Evolutionary conservation across 2,113 vertebrate genomes (phyloP).

Genomic region (Tachysurus fulvidraco): DNA sequence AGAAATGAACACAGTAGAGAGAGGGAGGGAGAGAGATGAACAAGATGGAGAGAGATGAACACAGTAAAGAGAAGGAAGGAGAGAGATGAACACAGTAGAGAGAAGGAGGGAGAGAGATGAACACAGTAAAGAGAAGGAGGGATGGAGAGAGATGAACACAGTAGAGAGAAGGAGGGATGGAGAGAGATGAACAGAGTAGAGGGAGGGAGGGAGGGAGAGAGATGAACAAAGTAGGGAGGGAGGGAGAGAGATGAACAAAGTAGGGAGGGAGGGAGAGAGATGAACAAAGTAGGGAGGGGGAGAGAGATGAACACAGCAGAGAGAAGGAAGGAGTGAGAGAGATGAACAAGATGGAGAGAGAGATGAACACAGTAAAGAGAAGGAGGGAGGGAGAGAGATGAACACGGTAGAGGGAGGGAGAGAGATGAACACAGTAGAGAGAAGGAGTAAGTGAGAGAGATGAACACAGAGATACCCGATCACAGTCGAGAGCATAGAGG

Average conservation of each 20-base stretch:
- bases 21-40: no score
- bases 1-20: neutral
- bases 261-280: neutral
- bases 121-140: neutral
- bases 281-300: neutral
- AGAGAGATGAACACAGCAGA: neutral
- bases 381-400: neutral
- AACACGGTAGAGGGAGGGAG: neutral
- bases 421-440: neutral
- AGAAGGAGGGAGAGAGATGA: neutral
- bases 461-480: accelerated
- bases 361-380: no score
- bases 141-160: neutral
- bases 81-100: neutral
- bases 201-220: neutral
- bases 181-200: neutral
- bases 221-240: neutral
- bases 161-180: neutral
- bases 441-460: neutral
- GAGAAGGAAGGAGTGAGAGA: neutral
- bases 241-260: neutral
- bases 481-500: neutral
- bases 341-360: no score
- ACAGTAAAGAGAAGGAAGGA: neutral
- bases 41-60: neutral